Evolutionary conservation across 2,888 invertebrate genomes (phyloP).

Genomic region (Eupithecia centaureata): DNA sequence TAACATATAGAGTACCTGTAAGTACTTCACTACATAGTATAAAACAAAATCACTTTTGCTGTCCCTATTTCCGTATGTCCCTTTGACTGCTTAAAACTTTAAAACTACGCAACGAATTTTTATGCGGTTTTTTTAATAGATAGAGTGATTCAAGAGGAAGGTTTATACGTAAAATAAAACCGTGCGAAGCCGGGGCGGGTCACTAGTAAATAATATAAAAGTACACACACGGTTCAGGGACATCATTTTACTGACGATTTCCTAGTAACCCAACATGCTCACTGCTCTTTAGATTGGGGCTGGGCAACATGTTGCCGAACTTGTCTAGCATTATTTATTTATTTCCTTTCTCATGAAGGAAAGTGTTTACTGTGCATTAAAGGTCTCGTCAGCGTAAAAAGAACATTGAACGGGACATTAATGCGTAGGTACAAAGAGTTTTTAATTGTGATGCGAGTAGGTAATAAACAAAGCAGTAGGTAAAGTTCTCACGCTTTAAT

Average conservation of each 20-base stretch:
- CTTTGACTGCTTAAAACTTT: no score
- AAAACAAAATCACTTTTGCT: no score
- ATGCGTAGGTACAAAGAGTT: not conserved
- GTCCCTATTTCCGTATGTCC: no score
- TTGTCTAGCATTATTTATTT: not conserved
- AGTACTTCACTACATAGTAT: no score
- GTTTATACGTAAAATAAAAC: no score
- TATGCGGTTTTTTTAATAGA: no score
- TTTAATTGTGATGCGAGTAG: not conserved
- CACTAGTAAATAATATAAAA: no score
- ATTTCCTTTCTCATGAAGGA: not conserved
- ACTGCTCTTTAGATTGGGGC: no score
- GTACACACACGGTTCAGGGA: no score
- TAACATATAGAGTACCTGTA: not conserved
- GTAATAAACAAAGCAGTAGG: not conserved
- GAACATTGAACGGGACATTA: not conserved
- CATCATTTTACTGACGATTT: not conserved
- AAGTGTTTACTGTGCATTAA: not conserved
- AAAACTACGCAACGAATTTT: no score
- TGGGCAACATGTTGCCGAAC: not conserved
- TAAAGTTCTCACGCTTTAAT: constrained; percentile 6
- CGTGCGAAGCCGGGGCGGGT: no score
- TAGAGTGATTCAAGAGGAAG: no score
- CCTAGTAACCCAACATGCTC: not conserved
- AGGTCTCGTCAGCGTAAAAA: not conserved